Evolutionary conservation across 1,140 invertebrate species (phyloP), one percentile per base, ranked within the genome.

Genomic region (Drosophila sturtevanti): DNA sequence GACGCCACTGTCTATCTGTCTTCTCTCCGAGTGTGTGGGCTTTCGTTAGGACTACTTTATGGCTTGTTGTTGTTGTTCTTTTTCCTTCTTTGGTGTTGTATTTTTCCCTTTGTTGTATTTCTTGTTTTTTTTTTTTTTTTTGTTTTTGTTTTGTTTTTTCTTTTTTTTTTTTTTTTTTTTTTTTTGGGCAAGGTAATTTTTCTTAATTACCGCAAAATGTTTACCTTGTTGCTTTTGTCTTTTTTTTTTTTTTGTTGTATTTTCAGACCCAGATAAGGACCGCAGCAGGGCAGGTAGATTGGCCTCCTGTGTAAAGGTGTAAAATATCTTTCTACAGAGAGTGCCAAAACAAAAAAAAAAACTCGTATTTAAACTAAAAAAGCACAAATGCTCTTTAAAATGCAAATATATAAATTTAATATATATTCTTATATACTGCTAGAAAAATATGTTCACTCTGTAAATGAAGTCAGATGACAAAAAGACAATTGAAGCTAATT

Each of bases 171-270:
- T 27, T 74, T 65, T 73, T 56, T 64, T 55, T 63, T 27, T 63
- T 68, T 70, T 62, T 68, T 72, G 64, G 66, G 72, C 67, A 81
- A 86, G 82, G 84, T 89, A 89, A 89, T 89, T 89, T 89, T 89
- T 89, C 84, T 89, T 89, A 89, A 89, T 89, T 89, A 89, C 84
- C 84, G 67, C 78, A 89, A 84, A 89, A 89, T 89, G 79, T 89
- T 89, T 89, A 74, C 84, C 77, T 89, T 89, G 84, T 84, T 89
- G 84, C 84, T 87, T 56, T 56, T 59, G 64, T 63, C 77, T 71
- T 67, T 63, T 62, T 31, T 66, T 62, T 63, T 77, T 77, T 72
- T 60, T 73, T 74, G 63, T 79, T 58, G 60, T 77, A 41, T 58
- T 72, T 14, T 66, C 52, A 52, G 48, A 31, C 61, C 65, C 67